Conservation (phyloP, 2,113 vertebrate genomes). For the Ctenodactylus gundi region DNA sequence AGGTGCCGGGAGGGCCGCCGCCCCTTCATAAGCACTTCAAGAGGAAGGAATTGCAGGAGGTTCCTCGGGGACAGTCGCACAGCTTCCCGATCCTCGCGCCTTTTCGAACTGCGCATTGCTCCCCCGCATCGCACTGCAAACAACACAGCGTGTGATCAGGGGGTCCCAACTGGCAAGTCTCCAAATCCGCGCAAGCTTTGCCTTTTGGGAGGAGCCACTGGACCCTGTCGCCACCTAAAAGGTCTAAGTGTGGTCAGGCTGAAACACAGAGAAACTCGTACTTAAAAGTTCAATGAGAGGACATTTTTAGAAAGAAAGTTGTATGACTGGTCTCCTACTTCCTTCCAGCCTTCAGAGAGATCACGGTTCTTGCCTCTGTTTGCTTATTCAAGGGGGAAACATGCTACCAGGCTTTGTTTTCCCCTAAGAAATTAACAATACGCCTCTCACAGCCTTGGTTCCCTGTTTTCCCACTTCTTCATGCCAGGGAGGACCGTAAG, state of each 20-base stretch:
- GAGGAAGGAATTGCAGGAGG: conserved; percentile 89
- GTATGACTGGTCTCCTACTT: neutral
- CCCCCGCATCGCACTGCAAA: conserved; percentile 87
- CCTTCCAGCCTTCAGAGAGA: neutral
- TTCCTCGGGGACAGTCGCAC: conserved; percentile 88
- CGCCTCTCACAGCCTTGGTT: neutral
- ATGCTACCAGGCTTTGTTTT: neutral
- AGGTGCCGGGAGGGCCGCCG: neutral
- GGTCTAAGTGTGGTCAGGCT: neutral
- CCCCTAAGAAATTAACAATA: neutral
- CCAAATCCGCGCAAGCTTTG: neutral
- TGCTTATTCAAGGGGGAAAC: neutral
- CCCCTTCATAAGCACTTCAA: conserved; percentile 87
- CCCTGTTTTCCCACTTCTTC: neutral
- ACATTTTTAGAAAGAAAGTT: neutral
- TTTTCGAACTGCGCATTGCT: conserved; percentile 88
- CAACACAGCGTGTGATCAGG: neutral
- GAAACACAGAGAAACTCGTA: neutral
- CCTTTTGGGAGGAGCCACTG: neutral
- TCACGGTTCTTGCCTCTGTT: neutral
- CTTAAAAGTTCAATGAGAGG: neutral
- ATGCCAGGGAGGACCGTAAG: neutral
- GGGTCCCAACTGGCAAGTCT: neutral
- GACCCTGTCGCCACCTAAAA: neutral
- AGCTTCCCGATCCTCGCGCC: conserved; percentile 89